Base-by-base conservation (phyloP, 2,797 vertebrate genomes). In the Coreius guichenoti region DNA sequence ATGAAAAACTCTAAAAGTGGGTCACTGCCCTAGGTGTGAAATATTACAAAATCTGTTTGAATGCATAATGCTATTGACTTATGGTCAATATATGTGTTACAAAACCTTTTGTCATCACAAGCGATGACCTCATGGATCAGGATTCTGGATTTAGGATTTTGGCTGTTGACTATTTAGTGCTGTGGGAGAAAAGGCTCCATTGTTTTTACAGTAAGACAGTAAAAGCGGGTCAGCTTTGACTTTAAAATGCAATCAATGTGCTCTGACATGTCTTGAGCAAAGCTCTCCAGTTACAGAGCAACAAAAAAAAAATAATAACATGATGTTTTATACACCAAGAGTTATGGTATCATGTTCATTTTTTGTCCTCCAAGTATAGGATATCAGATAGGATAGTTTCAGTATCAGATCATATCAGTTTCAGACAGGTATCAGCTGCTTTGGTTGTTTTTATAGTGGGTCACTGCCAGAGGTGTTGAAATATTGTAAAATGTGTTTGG, bases 91-190 rank as follows among this genome's bases (percentile, higher is more conserved):
- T 31, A 36, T 58, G 21, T 39, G 21, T 76, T 58, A 76, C 70
- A 16, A 65, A 39, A 58, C 7, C 21, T n/a, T 56, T 76, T 76
- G 49, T 54, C 31, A 76, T 16, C 12, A 56, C 74, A 76, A 75
- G 5, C 19, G 1, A 39, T 56, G 26, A 21, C 8, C 23, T 47
- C 56, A 31, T 80, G 26, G 26, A 65, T 65, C 39, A 47, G 43
- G 77, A 31, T 65, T 31, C 36, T 45, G 49, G 49, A 79, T 79
- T 43, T n/a, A 77, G 7, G 31, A 56, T 39, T 63, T 36, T 79
- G 33, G n/a, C 17, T 47, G 11, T 61, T 61, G 77, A 17, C 1
- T 45, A 33, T 75, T 54, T 16, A 36, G 49, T 56, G 36, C 21
- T 19, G 8, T 12, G 58, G n/a, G 4, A 16, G 14, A 17, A 6